Base-by-base conservation (phyloP, 2,113 vertebrate genomes). In the Hemicordylus capensis region DNA sequence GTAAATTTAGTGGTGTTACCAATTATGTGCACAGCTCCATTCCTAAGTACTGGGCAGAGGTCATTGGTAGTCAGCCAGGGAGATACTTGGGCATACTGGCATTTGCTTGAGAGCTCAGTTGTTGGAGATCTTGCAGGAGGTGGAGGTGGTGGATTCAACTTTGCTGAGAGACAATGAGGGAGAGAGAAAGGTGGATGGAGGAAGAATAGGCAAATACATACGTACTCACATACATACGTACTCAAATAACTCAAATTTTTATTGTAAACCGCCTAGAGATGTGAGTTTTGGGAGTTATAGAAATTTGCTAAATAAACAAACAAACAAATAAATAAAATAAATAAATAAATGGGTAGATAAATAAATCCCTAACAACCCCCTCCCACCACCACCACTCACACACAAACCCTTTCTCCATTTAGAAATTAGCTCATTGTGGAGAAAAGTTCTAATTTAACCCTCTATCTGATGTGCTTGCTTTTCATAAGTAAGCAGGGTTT, bases 101-200 rank as follows among this genome's bases (percentile, higher is more conserved):
- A 94, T 75, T 97, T 98, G 95, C 95, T 97, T 1, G 98, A 97
- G 48, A 99, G 96, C 89, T 99, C 99, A 0, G 99, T 99, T 56
- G 95, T 95, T 75, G 99, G 97, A 19, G 98, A 99, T 37, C 99
- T 97, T 28, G 97, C 95, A 2, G 99, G 98, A 20, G 98, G 98
- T 66, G 96, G 97, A 1, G 99, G 99, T 37, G 98, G 98, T 64
- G 97, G 96, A 84, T 96, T 97, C 80, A 98, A 90, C 84, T 98
- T 97, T 22, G 96, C 96, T 95, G 90, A 96, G 91, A 1, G 94
- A 76, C 84, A 93, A 95, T 96, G 88, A 17, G 39, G 85, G 81
- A 92, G 0, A 69, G 58, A 88, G 90, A 83, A 81, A 78, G 26
- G 66, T 1, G 42, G 4, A 69, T 48, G 58, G 7, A 81, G 67